These are phyloP conservation scores for Habrosyne pyritoides DNA, from an alignment of 2,888 invertebrate genomes.

Conservation along the genomic window DNA sequence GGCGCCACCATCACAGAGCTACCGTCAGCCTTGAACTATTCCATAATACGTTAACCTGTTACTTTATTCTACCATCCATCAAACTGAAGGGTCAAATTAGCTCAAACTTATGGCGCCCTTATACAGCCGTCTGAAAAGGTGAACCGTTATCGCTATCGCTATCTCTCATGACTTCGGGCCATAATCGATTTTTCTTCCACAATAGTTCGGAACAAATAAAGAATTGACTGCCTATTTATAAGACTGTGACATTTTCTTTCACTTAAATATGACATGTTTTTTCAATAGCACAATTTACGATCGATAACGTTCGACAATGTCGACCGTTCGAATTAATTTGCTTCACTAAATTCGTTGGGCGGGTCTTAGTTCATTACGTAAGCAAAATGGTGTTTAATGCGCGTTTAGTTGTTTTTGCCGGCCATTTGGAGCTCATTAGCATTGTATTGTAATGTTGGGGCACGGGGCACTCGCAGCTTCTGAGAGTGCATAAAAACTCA, in stretches of 20 bases:
- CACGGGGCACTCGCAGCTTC: conserved; percentile 26
- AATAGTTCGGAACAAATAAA: neutral
- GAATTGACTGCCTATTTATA: neutral
- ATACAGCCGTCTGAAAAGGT: neutral
- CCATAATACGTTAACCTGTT: no score
- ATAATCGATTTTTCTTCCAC: neutral
- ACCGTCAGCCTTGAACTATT: no score
- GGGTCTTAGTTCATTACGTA: conserved; percentile 17
- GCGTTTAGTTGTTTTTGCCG: conserved; percentile 32
- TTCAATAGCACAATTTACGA: neutral
- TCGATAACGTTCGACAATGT: neutral
- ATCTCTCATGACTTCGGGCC: neutral
- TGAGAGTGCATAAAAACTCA: conserved; percentile 22
- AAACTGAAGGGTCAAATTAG: neutral
- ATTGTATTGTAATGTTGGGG: conserved; percentile 32
- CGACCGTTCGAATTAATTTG: conserved; percentile 11
- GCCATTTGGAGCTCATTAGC: conserved; percentile 44
- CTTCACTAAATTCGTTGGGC: conserved; percentile 11
- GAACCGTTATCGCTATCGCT: neutral
- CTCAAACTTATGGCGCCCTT: neutral
- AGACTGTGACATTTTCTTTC: neutral
- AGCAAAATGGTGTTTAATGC: conserved; percentile 33
- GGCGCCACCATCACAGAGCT: no score
- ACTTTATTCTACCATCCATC: neutral
- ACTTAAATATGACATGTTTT: neutral